Percentiles rank a stretch among this genome's conserved stretches.
Conservation (phyloP, 2,113 vertebrate genomes). For the Pseudonaja textilis region DNA sequence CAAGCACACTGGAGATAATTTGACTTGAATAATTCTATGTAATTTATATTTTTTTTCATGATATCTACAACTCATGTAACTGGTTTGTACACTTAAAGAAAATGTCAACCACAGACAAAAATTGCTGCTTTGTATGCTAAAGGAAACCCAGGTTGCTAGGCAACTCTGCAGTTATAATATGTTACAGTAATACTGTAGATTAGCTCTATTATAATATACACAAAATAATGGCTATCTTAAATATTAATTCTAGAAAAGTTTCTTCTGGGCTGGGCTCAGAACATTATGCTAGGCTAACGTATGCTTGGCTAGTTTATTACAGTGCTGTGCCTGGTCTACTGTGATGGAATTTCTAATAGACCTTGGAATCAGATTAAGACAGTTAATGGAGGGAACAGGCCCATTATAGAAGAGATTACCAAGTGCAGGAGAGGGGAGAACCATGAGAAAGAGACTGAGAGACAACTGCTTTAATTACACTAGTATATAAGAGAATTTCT, state of each 20-base stretch:
- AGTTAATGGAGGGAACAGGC: neutral
- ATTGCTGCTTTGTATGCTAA: neutral
- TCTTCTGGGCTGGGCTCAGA: neutral
- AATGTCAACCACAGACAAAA: neutral
- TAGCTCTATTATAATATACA: neutral
- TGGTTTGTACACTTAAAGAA: neutral
- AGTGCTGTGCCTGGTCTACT: neutral
- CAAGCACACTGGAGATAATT: conserved; percentile 15
- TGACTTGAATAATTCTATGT: conserved; percentile 32
- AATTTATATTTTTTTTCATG: conserved; percentile 24
- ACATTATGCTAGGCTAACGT: neutral
- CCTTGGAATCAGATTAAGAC: neutral
- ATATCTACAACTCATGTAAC: neutral
- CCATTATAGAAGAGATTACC: neutral
- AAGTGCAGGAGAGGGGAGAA: neutral
- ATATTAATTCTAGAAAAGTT: neutral
- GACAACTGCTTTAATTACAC: neutral
- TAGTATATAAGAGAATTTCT: neutral
- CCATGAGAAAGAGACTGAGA: neutral
- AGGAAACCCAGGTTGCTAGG: conserved; percentile 9
- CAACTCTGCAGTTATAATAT: neutral
- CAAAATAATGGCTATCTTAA: neutral
- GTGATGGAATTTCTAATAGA: neutral
- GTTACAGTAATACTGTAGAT: neutral
- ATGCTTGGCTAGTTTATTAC: neutral